Evolutionary conservation across 2,888 invertebrate genomes (phyloP).

Genomic region (Chloroclysta siterata): DNA sequence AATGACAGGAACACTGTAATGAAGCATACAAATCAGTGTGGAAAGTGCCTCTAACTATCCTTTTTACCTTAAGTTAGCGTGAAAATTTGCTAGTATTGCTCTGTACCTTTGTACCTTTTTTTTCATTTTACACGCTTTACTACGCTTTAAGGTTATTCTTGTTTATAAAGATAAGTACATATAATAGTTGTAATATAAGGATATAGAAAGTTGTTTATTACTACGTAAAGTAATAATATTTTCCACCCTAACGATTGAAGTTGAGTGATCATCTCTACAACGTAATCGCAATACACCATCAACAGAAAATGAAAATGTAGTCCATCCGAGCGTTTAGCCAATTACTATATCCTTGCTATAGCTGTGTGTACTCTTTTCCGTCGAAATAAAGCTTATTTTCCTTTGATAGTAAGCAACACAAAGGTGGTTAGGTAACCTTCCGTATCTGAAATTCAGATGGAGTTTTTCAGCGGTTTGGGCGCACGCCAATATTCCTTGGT

Average conservation of each 20-base stretch:
- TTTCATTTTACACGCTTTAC: too few relatives aligned
- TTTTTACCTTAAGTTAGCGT: too few relatives aligned
- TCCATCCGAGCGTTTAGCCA: conserved; percentile 59
- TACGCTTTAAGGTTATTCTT: too few relatives aligned
- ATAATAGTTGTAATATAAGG: too few relatives aligned
- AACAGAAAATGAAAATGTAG: conserved; percentile 63
- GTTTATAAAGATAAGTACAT: too few relatives aligned
- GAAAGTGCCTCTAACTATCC: too few relatives aligned
- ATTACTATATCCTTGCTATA: conserved; percentile 47
- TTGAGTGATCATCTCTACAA: conserved; percentile 41
- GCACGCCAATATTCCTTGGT: conserved; percentile 64
- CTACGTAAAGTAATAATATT: conserved; percentile 1
- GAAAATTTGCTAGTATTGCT: too few relatives aligned
- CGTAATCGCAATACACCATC: conserved; percentile 45
- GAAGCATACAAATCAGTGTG: too few relatives aligned
- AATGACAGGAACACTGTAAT: too few relatives aligned
- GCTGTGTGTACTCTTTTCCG: conserved; percentile 6
- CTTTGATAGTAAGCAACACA: conserved; percentile 15
- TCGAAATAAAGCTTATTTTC: conserved; percentile 33
- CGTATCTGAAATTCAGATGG: conserved; percentile 70
- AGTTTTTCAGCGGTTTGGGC: conserved; percentile 63
- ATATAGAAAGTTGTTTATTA: not conserved
- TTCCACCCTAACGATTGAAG: conserved; percentile 20
- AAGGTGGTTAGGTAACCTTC: conserved; percentile 56
- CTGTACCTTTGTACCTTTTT: too few relatives aligned